phyloP scores from a whole-genome alignment of 1,140 invertebrate genomes.

The Hydropsyche tenuis region DNA sequence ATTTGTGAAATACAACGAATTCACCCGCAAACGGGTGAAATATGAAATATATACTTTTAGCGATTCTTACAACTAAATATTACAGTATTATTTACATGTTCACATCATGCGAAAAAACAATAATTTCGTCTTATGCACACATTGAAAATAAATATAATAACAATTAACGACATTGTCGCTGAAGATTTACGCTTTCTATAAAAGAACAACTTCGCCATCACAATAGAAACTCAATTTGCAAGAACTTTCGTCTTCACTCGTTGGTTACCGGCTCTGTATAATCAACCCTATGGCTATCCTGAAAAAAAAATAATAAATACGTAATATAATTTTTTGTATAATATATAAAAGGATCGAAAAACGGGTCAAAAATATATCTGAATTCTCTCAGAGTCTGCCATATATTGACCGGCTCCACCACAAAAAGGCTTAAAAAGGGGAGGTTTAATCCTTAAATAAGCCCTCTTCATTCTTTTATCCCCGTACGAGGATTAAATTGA shows the following conservation, averaged over 20 bases:
- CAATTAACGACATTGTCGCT: not conserved
- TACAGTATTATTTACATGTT: constrained; percentile 17
- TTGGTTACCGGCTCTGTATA: constrained; percentile 46
- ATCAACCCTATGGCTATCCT: constrained; percentile 42
- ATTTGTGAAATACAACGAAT: constrained; percentile 30
- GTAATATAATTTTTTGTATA: constrained; percentile 17
- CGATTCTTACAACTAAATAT: not conserved
- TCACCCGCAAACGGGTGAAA: not conserved
- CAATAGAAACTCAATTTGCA: constrained; percentile 18
- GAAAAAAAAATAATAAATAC: constrained; percentile 35
- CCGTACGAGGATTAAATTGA: constrained; percentile 32
- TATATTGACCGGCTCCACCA: constrained; percentile 1
- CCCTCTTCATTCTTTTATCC: constrained; percentile 32
- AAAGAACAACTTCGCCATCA: constrained; percentile 2
- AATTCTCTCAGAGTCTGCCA: not conserved
- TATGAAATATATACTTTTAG: not conserved
- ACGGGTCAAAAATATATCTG: constrained; percentile 27
- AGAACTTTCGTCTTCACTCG: constrained; percentile 16
- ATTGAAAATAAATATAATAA: not conserved
- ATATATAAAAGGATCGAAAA: constrained; percentile 4
- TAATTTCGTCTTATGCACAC: not conserved
- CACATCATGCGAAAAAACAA: not conserved
- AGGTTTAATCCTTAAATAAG: constrained; percentile 36
- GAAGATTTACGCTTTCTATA: constrained; percentile 20
- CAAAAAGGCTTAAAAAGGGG: constrained; percentile 30